Conservation (phyloP, 2,113 vertebrate species). For the Carettochelys insculpta region DNA sequence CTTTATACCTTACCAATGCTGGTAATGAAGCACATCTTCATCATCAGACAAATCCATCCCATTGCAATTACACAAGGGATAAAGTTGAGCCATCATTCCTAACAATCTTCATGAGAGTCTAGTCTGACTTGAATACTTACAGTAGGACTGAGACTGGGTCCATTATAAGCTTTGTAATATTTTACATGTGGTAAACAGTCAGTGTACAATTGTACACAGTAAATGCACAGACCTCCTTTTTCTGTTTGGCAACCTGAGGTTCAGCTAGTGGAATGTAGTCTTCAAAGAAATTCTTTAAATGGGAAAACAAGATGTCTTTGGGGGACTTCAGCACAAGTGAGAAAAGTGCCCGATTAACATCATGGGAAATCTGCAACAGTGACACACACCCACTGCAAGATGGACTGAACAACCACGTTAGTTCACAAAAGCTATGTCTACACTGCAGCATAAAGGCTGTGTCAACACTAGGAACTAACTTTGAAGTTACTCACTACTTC, state of each 20-base stretch:
- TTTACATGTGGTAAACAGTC: not conserved
- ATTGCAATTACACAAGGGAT: not conserved
- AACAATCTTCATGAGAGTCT: not conserved
- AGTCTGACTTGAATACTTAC: not conserved
- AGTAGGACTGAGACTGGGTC: not conserved
- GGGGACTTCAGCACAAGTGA: not conserved
- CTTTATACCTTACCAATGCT: not conserved
- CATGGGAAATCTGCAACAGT: not conserved
- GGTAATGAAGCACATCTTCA: not conserved
- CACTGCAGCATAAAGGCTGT: too few relatives aligned
- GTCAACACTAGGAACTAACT: too few relatives aligned
- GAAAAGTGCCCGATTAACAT: not conserved
- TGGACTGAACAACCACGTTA: too few relatives aligned
- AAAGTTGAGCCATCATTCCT: not conserved
- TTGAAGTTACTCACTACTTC: too few relatives aligned
- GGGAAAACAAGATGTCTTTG: not conserved
- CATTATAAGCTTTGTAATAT: not conserved
- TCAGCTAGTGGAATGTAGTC: not conserved
- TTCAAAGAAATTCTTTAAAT: not conserved
- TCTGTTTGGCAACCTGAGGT: not conserved
- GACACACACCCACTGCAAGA: not conserved
- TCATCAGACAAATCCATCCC: not conserved
- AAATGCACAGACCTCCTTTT: not conserved
- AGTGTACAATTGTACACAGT: not conserved
- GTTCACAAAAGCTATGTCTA: too few relatives aligned